phyloP scores from a whole-genome alignment of 1,140 invertebrate species.

The Apis cerana region DNA sequence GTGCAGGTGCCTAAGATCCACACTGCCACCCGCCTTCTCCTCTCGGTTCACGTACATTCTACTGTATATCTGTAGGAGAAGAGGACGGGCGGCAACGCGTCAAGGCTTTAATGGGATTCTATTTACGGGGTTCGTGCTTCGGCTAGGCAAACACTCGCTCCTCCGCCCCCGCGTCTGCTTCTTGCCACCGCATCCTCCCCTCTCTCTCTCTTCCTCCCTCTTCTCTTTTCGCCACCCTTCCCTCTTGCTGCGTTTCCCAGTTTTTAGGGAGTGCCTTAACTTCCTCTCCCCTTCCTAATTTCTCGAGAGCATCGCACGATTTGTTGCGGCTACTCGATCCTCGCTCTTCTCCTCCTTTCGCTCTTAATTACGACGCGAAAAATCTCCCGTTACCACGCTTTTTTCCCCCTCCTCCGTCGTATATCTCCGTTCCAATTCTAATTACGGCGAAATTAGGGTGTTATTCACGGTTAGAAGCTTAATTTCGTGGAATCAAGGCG shows the following conservation, averaged over 20 bases:
- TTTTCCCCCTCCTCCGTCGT: too few relatives aligned
- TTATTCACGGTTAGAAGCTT: too few relatives aligned
- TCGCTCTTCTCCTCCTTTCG: neutral
- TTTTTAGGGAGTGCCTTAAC: too few relatives aligned
- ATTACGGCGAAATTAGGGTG: too few relatives aligned
- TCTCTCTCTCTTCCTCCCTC: neutral
- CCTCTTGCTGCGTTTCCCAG: too few relatives aligned
- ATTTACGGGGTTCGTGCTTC: slow-evolving; percentile 77
- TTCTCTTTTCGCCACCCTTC: neutral
- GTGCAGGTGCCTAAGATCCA: slow-evolving; percentile 41
- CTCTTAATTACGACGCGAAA: neutral
- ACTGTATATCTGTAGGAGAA: slow-evolving; percentile 44
- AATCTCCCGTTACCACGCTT: neutral
- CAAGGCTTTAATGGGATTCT: slow-evolving; percentile 79
- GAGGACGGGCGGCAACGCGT: slow-evolving; percentile 67
- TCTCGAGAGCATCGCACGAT: neutral
- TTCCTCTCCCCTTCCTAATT: neutral
- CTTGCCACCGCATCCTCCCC: slow-evolving; percentile 29
- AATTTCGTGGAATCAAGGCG: too few relatives aligned
- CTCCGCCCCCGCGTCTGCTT: slow-evolving; percentile 29
- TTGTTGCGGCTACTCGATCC: slow-evolving; percentile 5
- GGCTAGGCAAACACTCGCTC: slow-evolving; percentile 75
- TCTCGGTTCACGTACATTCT: slow-evolving; percentile 22
- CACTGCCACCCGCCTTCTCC: neutral
- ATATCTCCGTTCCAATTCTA: too few relatives aligned